A percentile compares a stretch with the other conserved stretches of the same genome.
phyloP scores from a whole-genome alignment of 2,888 invertebrate genomes.

The Callinectes sapidus region DNA sequence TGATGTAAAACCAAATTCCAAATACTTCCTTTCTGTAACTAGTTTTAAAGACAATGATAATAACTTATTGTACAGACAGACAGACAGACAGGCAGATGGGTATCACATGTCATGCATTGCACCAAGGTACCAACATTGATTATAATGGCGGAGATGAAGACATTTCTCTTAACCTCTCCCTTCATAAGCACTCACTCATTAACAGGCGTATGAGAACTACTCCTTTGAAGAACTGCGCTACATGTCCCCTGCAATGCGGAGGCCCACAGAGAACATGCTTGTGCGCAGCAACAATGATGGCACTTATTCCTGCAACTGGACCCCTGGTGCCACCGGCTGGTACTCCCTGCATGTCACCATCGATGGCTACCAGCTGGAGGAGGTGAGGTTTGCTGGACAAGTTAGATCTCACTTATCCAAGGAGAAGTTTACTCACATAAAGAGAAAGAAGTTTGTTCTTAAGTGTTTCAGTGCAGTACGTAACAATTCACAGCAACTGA shows the following conservation, averaged over 20 bases:
- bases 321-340: constrained; percentile 91
- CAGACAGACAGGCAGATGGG: background rate
- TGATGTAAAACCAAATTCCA: background rate
- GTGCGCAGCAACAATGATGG: constrained; percentile 87
- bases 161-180: background rate
- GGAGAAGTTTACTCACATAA: too few species aligned
- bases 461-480: too few species aligned
- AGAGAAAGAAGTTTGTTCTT: too few species aligned
- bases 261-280: constrained; percentile 87
- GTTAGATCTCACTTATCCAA: background rate
- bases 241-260: constrained; percentile 82
- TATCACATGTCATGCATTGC: background rate
- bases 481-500: too few species aligned
- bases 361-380: constrained; percentile 87
- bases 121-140: background rate
- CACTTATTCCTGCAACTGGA: constrained; percentile 91
- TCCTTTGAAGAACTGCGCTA: constrained; percentile 95
- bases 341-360: constrained; percentile 91
- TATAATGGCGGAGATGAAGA: background rate
- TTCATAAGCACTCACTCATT: background rate
- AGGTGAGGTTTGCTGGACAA: constrained; percentile 77
- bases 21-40: background rate
- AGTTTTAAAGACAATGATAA: background rate
- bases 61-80: background rate
- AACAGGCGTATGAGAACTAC: constrained; percentile 89